Evolutionary conservation across 2,113 vertebrate genomes (phyloP), one percentile per base, ranked within the genome.

Genomic region (Eulemur macaco): DNA sequence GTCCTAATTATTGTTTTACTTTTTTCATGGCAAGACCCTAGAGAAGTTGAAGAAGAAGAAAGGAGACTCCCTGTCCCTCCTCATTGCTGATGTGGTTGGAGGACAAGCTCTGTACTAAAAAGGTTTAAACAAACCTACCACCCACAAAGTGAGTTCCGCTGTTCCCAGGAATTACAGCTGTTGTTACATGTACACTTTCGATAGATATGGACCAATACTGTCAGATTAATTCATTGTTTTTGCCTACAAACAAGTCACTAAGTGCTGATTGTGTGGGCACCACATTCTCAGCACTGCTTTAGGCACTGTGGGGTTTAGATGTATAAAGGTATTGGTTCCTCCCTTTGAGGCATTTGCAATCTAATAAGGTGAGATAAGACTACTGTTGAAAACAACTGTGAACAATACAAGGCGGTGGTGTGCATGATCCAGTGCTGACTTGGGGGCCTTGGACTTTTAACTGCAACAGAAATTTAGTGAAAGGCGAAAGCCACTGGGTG

Each of bases 371-470:
- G 45, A 84, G 81, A 83, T 45, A 42, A 95, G 31, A 73, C 52
- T 74, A 82, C 78, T 39, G 58, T 5, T 68, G 68, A 90, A 92
- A 90, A 89, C 54, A 68, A 25, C 56, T 73, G 8, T 42, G 42
- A 47, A 68, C 31, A 63, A 71, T 84, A 73, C 39, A 77, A 39
- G 13, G n/a, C 1, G 9, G 3, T 50, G 9, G 3, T 56, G 54
- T 56, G 9, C 45, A 45, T 4, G n/a, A 54, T 64, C 27, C 58
- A 89, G 42, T 45, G 42, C 60, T 89, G 58, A 82, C 73, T 21
- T 58, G 68, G 5, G 39, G 47, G n/a, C 18, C 56, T 91, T 74
- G 89, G 71, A 90, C 89, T 92, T 92, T 89, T 73, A 92, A 77
- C 37, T 92, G 54, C 8, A 47, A 37, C 12, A 54, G 45, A 64